Percentiles rank a stretch among this genome's conserved stretches.
Evolutionary conservation across 2,797 vertebrate species (phyloP).

Genomic region (Artibeus jamaicensis): DNA sequence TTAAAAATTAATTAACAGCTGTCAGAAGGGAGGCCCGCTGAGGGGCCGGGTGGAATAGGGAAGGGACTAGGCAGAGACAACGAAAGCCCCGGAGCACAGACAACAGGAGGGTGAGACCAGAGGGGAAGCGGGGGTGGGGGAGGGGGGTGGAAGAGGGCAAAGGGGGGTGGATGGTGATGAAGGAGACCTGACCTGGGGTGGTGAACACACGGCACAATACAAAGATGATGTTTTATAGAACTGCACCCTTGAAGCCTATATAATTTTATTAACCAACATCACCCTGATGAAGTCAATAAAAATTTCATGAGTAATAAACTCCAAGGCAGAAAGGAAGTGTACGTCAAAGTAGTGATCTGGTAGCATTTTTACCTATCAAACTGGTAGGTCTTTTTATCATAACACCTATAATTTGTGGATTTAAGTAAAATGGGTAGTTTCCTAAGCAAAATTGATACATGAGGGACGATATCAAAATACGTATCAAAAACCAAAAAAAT

Average conservation of each 20-base stretch:
- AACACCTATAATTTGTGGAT: not conserved
- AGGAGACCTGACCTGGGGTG: too few relatives aligned
- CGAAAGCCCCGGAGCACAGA: not conserved
- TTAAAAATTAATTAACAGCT: not conserved
- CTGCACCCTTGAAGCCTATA: not conserved
- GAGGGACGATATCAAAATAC: not conserved
- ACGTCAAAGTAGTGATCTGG: not conserved
- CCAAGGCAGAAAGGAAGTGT: not conserved
- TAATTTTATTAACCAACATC: not conserved
- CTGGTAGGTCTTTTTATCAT: not conserved
- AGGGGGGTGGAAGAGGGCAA: not conserved
- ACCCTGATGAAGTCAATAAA: not conserved
- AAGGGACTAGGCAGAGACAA: not conserved
- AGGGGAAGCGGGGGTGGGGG: not conserved
- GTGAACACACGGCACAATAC: too few relatives aligned
- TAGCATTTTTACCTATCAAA: not conserved
- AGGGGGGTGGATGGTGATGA: not conserved
- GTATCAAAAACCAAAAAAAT: not conserved
- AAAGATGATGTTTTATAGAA: not conserved
- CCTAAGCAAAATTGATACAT: not conserved
- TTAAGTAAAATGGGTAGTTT: not conserved
- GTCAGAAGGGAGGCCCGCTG: not conserved
- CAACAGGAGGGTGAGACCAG: not conserved
- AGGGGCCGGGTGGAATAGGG: not conserved
- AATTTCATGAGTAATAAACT: not conserved